phyloP scores from a whole-genome alignment of 2,797 vertebrate genomes.

The Neoniphon sammara region DNA sequence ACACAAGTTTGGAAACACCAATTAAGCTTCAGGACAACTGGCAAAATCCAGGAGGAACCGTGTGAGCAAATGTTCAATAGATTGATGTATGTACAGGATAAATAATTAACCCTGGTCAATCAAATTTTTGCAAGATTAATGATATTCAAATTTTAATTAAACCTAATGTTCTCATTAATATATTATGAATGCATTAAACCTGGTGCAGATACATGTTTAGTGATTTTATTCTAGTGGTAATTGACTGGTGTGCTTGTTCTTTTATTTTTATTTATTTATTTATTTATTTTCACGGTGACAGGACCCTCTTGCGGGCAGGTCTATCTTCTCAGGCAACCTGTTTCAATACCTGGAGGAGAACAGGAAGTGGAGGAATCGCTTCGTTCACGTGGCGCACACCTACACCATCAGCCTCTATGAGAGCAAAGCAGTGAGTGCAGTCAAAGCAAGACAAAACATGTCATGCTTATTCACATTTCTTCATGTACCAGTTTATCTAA shows the following conservation, averaged over 20 bases:
- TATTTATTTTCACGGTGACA: constrained; percentile 63
- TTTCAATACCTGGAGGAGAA: constrained; percentile 96
- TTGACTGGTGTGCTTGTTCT: too few relatives aligned
- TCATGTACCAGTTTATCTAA: not conserved
- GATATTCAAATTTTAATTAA: too few relatives aligned
- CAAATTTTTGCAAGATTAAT: too few relatives aligned
- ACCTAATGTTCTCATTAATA: too few relatives aligned
- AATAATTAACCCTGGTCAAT: too few relatives aligned
- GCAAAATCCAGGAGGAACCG: not conserved
- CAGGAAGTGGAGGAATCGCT: constrained; percentile 95
- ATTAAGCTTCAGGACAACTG: constrained; percentile 5
- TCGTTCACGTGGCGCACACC: constrained; percentile 88
- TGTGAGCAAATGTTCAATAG: not conserved
- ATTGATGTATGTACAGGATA: not conserved
- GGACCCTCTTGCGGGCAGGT: constrained; percentile 88
- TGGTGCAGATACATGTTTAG: not conserved
- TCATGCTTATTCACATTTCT: rapidly evolving
- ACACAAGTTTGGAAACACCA: not conserved
- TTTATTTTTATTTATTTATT: too few relatives aligned
- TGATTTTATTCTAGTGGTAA: not conserved
- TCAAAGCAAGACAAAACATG: rapidly evolving
- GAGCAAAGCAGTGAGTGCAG: constrained; percentile 86
- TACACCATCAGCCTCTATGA: constrained; percentile 90
- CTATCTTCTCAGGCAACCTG: constrained; percentile 93
- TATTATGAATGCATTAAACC: too few relatives aligned